A percentile compares a stretch with the other conserved stretches of the same genome.
These are phyloP conservation scores for Eristalis arbustorum DNA, from an alignment of 2,888 invertebrate species.

Conservation along the genomic window DNA sequence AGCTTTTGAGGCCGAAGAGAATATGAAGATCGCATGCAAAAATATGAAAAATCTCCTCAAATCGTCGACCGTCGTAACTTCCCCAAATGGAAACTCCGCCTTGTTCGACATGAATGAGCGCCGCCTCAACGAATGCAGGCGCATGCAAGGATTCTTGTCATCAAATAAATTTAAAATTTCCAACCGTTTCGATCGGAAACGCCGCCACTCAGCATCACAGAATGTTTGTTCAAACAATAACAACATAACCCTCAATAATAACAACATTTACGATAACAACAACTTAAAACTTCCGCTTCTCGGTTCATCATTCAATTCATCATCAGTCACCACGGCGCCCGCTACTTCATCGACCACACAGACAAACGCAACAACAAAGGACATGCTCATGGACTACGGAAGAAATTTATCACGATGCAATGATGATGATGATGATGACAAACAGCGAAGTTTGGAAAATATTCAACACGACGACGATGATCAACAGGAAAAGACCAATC, in stretches of 20 bases:
- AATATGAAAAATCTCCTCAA: constrained; percentile 64
- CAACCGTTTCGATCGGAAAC: constrained; percentile 82
- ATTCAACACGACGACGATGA: constrained; percentile 34
- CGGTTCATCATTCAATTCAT: constrained; percentile 31
- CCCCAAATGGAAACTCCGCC: constrained; percentile 26
- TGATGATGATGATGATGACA: constrained; percentile 36
- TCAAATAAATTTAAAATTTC: constrained; percentile 70
- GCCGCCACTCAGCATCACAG: constrained; percentile 82
- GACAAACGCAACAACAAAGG: constrained; percentile 56
- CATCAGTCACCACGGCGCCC: constrained; percentile 2
- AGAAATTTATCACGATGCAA: constrained; percentile 47
- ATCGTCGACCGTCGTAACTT: constrained; percentile 19
- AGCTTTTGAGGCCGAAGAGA: constrained; percentile 32
- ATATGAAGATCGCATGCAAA: constrained; percentile 47
- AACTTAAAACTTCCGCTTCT: constrained; percentile 57
- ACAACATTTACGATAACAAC: constrained; percentile 72
- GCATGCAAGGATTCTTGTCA: constrained; percentile 70
- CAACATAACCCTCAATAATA: constrained; percentile 70
- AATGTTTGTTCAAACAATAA: constrained; percentile 71
- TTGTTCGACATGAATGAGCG: constrained; percentile 63
- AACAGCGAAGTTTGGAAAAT: constrained; percentile 22
- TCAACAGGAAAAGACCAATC: constrained; percentile 25
- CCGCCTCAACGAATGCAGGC: constrained; percentile 63
- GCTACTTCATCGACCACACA: constrained; percentile 10
- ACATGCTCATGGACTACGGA: constrained; percentile 52